Evolutionary conservation across 2,797 vertebrate species (phyloP), one percentile per base, ranked within the genome.

Genomic region (Setipinna tenuifilis): DNA sequence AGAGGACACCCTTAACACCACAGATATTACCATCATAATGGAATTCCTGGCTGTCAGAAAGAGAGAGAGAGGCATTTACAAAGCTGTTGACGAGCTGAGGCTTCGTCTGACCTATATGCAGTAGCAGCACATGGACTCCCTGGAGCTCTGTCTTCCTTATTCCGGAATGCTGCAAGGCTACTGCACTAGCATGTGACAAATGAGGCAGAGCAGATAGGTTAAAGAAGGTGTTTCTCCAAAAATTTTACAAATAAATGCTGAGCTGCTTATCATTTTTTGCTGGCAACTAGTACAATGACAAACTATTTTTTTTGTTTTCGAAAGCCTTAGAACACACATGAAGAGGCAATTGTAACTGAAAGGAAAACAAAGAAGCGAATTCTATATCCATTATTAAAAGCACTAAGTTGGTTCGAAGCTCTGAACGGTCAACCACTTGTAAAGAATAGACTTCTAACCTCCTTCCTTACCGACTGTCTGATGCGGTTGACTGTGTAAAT

Each of bases 11-110:
- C 85, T 87, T 90, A 88, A 84, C 91, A 90, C 90, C 86, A 83
- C 83, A 82, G 87, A 90, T 87, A 90, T 88, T 91, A 89, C 86
- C 88, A 61, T 84, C 83, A 82, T 90, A 93, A 94, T 92, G 65
- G 58, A 87, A 89, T 90, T 90, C 78, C 48, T 58, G 81, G 41
- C 82, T 65, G 86, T 89, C 87, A 88, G 83, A 81, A 80, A 82
- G 86, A 86, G 58, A 54, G 50, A 54, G 50, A 54, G 50, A 54
- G 50, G 65, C 84, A 91, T 92, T 91, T 85, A 87, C 84, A 86
- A 88, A 88, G 86, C 82, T 90, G 86, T 81, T 90, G 90, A 89
- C 90, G 91, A 86, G 54, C 71, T 12, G 89, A 87, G 87, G 85
- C 84, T 57, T 2, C 11, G 61, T 48, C 83, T 88, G 83, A 84